These are phyloP conservation scores for Aricia agestis DNA, from an alignment of 1,140 invertebrate species.

Conservation along the genomic window DNA sequence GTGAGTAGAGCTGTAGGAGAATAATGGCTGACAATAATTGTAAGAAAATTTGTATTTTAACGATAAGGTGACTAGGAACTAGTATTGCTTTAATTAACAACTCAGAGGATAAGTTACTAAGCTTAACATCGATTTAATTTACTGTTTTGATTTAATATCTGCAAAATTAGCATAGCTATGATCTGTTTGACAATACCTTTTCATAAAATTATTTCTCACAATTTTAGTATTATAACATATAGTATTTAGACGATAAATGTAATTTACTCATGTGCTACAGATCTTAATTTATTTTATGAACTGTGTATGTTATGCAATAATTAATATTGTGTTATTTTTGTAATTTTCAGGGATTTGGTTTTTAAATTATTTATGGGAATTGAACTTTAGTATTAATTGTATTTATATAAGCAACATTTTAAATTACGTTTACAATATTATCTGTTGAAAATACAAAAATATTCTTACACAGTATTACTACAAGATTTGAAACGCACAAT, in stretches of 20 bases:
- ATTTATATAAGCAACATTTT: not conserved
- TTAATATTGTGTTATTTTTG: not conserved
- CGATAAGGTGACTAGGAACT: not conserved
- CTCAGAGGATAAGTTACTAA: not conserved
- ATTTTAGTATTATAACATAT: conserved; percentile 7
- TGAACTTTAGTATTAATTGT: not conserved
- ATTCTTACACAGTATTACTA: no score
- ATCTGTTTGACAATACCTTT: not conserved
- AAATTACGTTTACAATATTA: no score
- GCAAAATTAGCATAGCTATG: not conserved
- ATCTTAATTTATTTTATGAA: not conserved
- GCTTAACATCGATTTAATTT: not conserved
- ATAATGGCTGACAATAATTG: conserved; percentile 66
- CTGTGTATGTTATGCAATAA: conserved; percentile 5
- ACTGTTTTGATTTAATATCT: not conserved
- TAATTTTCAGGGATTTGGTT: not conserved
- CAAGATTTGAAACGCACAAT: no score
- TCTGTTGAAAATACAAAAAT: no score
- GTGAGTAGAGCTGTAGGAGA: conserved; percentile 57
- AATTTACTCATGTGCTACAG: not conserved
- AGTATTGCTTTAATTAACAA: not conserved
- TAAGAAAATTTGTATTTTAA: conserved; percentile 22
- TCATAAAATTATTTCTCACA: not conserved
- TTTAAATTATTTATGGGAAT: not conserved
- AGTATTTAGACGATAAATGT: not conserved